A percentile compares a stretch with the other conserved stretches of the same genome.
phyloP scores from a whole-genome alignment of 2,888 invertebrate species.

The Megaustenia siamemsis region DNA sequence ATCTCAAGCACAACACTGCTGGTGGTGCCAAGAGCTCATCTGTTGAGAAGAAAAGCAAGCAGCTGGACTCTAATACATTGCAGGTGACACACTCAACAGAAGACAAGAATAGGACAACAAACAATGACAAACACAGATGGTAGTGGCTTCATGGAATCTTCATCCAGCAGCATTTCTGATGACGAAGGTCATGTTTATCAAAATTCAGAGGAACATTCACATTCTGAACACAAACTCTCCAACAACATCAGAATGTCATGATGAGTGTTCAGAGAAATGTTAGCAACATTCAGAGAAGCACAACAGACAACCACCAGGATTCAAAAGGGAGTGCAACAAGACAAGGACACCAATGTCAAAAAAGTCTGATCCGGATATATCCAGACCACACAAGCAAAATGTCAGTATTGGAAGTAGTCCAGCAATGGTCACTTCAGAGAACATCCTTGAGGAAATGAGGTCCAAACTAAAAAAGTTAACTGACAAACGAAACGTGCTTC shows the following conservation, averaged over 20 bases:
- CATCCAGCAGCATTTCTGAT: background rate
- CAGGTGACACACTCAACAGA: too few relatives aligned
- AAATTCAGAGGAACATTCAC: background rate
- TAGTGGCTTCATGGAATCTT: too few relatives aligned
- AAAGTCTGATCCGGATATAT: background rate
- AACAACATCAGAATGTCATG: background rate
- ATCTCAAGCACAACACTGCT: background rate
- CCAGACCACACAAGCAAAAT: too few relatives aligned
- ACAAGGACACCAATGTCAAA: too few relatives aligned
- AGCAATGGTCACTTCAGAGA: background rate
- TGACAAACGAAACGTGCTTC: background rate
- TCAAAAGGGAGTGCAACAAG: too few relatives aligned
- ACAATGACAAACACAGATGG: background rate
- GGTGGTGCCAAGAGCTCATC: background rate
- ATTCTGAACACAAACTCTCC: background rate
- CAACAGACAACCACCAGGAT: background rate
- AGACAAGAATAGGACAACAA: too few relatives aligned
- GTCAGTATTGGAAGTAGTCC: background rate
- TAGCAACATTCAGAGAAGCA: background rate
- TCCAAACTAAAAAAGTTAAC: background rate
- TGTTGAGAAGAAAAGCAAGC: background rate
- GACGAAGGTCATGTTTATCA: background rate
- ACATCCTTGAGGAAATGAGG: background rate
- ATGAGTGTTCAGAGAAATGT: background rate
- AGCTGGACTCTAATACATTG: too few relatives aligned